phyloP scores from a whole-genome alignment of 2,888 invertebrate species.

The Catotricha subobsoleta region DNA sequence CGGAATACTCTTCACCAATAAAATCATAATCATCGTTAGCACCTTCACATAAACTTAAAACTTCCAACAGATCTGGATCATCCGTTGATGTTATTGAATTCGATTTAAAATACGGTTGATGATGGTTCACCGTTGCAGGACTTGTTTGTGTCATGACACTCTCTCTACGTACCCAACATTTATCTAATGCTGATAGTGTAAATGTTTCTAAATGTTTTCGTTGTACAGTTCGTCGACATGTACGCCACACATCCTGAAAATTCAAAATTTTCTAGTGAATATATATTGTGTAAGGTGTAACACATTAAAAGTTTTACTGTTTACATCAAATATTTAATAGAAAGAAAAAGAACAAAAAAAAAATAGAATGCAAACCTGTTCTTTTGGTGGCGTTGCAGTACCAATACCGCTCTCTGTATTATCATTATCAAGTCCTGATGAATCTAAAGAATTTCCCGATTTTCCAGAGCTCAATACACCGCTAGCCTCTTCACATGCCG shows the following conservation, averaged over 20 bases:
- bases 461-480: conserved; percentile 27
- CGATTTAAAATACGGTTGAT: neutral
- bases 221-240: too few relatives aligned
- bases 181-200: neutral
- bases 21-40: conserved; percentile 18
- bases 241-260: too few relatives aligned
- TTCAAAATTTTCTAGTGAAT: too few relatives aligned
- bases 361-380: conserved; percentile 14
- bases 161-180: conserved; percentile 8
- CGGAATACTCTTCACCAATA: conserved; percentile 11
- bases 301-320: too few relatives aligned
- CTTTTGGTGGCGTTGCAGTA: conserved; percentile 28
- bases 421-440: conserved; percentile 27
- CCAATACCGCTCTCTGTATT: conserved; percentile 25
- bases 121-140: neutral
- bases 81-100: conserved; percentile 18
- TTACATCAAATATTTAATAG: too few relatives aligned
- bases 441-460: conserved; percentile 28
- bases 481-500: conserved; percentile 27
- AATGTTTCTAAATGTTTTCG: neutral
- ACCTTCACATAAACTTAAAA: conserved; percentile 24
- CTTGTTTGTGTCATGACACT: conserved; percentile 9
- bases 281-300: too few relatives aligned
- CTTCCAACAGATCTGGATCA: conserved; percentile 27
- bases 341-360: neutral